A percentile compares a stretch with the other conserved stretches of the same genome.
These are phyloP conservation scores for Sitta carolinensis DNA, from an alignment of 2,797 vertebrate genomes.

Conservation along the genomic window DNA sequence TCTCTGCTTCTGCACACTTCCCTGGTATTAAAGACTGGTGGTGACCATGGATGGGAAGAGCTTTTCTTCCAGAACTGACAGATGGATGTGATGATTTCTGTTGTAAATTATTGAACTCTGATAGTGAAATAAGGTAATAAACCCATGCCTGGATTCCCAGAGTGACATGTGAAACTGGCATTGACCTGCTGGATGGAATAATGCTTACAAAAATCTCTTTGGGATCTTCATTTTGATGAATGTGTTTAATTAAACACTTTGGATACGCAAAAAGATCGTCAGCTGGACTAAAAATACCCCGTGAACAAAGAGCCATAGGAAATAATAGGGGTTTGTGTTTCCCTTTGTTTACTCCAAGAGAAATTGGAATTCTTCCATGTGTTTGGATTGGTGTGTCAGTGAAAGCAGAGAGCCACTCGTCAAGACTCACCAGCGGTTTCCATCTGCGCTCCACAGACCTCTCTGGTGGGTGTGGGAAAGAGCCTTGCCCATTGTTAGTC, in stretches of 20 bases:
- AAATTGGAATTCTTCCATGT: background rate
- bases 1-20: background rate
- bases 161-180: background rate
- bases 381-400: background rate
- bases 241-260: background rate
- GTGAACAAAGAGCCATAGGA: background rate
- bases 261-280: background rate
- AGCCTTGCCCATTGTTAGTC: constrained; percentile 39
- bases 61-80: background rate
- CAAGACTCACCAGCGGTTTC: background rate
- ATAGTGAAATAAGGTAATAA: background rate
- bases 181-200: background rate
- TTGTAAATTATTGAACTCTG: background rate
- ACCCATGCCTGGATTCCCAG: background rate
- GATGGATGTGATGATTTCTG: background rate
- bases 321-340: background rate
- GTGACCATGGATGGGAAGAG: background rate
- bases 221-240: background rate
- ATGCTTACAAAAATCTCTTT: background rate
- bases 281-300: background rate
- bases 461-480: constrained; percentile 21
- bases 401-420: background rate
- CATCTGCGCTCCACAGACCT: background rate
- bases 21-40: background rate
- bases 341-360: background rate